phyloP scores from a whole-genome alignment of 2,113 vertebrate genomes.

The Barbus barbus region DNA sequence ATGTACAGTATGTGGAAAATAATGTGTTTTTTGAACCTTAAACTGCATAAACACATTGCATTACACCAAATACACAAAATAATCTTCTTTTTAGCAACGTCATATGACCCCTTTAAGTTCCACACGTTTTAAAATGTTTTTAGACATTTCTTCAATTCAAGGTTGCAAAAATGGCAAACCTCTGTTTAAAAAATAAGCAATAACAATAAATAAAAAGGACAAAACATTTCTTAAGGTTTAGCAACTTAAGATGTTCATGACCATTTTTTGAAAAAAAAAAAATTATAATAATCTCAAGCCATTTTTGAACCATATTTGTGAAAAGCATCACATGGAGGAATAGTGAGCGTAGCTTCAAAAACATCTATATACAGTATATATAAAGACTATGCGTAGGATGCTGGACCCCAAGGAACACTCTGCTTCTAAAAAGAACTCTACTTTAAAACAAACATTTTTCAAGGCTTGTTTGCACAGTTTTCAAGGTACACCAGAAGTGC shows the following conservation, averaged over 20 bases:
- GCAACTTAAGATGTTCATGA: neutral
- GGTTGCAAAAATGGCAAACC: neutral
- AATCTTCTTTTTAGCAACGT: too few species aligned
- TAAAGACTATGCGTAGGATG: neutral
- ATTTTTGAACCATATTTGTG: too few species aligned
- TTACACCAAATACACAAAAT: too few species aligned
- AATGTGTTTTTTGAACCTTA: too few species aligned
- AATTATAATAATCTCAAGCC: too few species aligned
- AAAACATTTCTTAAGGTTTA: neutral
- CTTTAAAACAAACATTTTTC: conserved; percentile 45
- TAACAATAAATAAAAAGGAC: too few species aligned
- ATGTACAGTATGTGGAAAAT: too few species aligned
- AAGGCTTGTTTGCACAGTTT: conserved; percentile 64
- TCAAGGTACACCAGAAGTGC: conserved; percentile 63
- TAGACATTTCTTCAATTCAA: neutral
- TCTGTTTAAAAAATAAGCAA: too few species aligned
- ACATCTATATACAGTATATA: neutral
- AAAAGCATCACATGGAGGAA: neutral
- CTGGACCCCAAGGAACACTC: conserved; percentile 55
- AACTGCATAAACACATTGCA: too few species aligned
- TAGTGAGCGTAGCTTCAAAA: neutral
- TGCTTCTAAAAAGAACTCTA: conserved; percentile 46
- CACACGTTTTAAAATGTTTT: neutral
- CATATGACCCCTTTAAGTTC: too few species aligned
- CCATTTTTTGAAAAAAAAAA: too few species aligned